Base-by-base conservation (phyloP, 2,888 invertebrate genomes). In the Pterostichus madidus region DNA sequence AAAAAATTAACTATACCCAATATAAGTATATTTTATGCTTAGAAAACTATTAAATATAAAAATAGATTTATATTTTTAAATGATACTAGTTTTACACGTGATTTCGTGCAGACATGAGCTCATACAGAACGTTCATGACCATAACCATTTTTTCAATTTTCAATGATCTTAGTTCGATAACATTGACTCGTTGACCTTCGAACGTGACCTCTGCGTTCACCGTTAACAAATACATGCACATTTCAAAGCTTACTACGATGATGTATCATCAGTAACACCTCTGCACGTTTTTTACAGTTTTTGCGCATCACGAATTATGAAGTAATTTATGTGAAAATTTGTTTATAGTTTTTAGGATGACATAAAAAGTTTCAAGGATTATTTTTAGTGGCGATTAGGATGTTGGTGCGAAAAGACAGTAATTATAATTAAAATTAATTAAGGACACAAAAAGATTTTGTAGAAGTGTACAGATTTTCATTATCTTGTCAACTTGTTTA, bases 151-250 rank as follows among this genome's bases (percentile, higher is more conserved):
- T 68, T 68, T 68, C 7, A 68, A 35, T 31, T 68, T 13, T 35
- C 44, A 64, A 64, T 68, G 68, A 35, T 68, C 39, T 44, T 8
- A 44, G 68, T 39, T 68, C 68, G 68, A 68, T 68, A 68, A 39
- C 68, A 68, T 44, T 39, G 68, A 35, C 15, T 39, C 39, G 39
- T 39, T 39, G 68, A 39, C 39, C 68, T 68, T 68, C 39, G 39
- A 68, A 11, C 17, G 15, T 68, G 68, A 68, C 68, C 68, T 68
- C 44, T 17, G 44, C 11, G 68, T 39, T 39, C 68, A 13, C 15
- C 68, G n/a, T 35, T 17, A 68, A 68, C 35, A 68, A 7, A 68
- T 5, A 13, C 13, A 68, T 1, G 32, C 35, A 39, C 39, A 13
- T 4, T 59, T 24, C 11, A 8, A 35, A 31, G 6, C 31, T 5